Evolutionary conservation across 2,888 invertebrate species (phyloP), one percentile per base, ranked within the genome.

Genomic region (Macrosiphum euphorbiae): DNA sequence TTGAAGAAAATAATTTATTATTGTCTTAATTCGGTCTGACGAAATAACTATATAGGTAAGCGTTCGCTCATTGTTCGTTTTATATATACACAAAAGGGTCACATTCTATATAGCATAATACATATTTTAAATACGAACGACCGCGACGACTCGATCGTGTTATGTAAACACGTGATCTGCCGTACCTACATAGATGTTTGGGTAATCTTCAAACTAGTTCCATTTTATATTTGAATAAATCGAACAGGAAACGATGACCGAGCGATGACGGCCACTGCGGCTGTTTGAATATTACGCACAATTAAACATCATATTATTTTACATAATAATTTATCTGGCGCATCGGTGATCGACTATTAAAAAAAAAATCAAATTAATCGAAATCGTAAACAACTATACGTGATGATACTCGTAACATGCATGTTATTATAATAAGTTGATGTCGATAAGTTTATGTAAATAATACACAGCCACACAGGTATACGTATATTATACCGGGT

Each of bases 141-240:
- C 67, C 16, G 16, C 5, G n/a, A 91, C 28, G 61, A n/a, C 85
- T 58, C 20, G 87, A 67, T 26, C 44, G 47, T 86, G 10, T 92
- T 87, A 92, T 67, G 47, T 92, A 92, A 92, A 67, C 61, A 26
- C 24, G 41, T 50, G 55, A 92, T 86, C 61, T 44, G n/a, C n/a
- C 1, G n/a, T 67, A 35, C 78, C 78, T 35, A 16, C 4, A 0
- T 4, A 78, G 35, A 47, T 50, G 87, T 92, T 87, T 87, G 61
- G 61, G 50, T 87, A 52, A 92, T 92, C 87, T 87, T 92, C 87
- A 87, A 61, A 92, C 92, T 47, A 92, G 86, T 91, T 86, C 58
- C 35, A 47, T 87, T 44, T 44, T 55, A 44, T 52, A 91, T 28
- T 78, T 44, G 87, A 67, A 67, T 85, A 26, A 24, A 86, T 91